Percentiles rank a stretch among this genome's conserved stretches.
Evolutionary conservation across 2,113 vertebrate genomes (phyloP).

Genomic region (Trinectes maculatus): DNA sequence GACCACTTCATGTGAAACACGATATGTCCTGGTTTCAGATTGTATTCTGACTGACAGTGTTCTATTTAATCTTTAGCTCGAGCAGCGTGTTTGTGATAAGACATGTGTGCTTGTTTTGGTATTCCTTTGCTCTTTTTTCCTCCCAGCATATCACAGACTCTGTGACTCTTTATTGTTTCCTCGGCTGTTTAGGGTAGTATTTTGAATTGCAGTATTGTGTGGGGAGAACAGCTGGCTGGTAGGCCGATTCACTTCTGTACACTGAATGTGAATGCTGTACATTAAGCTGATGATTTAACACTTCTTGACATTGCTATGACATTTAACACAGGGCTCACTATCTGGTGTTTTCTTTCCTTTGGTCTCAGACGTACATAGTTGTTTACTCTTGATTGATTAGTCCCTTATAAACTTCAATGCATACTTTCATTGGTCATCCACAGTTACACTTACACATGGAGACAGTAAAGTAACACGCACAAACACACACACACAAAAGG

Average conservation of each 20-base stretch:
- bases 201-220: constrained; percentile 40
- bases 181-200: constrained; percentile 19
- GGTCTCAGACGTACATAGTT: constrained; percentile 29
- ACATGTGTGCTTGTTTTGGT: constrained; percentile 38
- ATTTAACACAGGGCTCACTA: constrained; percentile 10
- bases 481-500: constrained; percentile 7
- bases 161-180: constrained; percentile 36
- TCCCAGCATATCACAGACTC: constrained; percentile 21
- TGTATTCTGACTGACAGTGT: constrained; percentile 27
- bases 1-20: constrained; percentile 19
- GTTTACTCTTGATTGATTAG: constrained; percentile 48
- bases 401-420: constrained; percentile 26
- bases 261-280: constrained; percentile 39
- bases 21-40: constrained; percentile 31
- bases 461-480: not conserved
- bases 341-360: not conserved
- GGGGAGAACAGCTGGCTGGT: constrained; percentile 28
- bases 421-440: constrained; percentile 22
- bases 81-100: constrained; percentile 36
- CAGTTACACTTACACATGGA: constrained; percentile 8
- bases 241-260: constrained; percentile 28
- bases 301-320: constrained; percentile 39
- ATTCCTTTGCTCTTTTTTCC: not conserved
- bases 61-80: constrained; percentile 29
- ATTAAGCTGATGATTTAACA: constrained; percentile 40